Evolutionary conservation across 2,888 invertebrate species (phyloP), one percentile per base, ranked within the genome.

Genomic region (Eupithecia exiguata): DNA sequence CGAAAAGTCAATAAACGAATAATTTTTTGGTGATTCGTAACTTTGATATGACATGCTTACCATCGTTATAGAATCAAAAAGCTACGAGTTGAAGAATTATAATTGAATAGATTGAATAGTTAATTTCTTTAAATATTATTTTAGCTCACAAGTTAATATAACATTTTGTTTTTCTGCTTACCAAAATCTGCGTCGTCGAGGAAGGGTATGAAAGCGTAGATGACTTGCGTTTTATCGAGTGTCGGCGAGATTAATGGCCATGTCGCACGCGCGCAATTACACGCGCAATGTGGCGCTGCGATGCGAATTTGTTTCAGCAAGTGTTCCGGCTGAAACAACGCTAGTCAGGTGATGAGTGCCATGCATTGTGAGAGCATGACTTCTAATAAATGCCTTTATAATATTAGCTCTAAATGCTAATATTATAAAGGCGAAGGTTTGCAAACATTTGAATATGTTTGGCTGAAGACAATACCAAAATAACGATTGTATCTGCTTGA

Each of bases 171-270:
- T 65, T 10, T 65, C 36, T 18, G 36, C 36, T 65, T 53, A 53
- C 53, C 21, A 53, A 53, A 53, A 21, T 53, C 5, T 25, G 14
- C 58, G 58, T 58, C 21, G 12, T 53, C 25, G 25, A 25, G 74
- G 68, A 69, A 74, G 75, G 74, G 72, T 46, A 72, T 65, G 71
- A 70, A 40, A 66, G 66, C 40, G 65, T 38, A 83, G 88, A 89
- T 94, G 94, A 94, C 91, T 93, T 92, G 93, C 94, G 88, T 90
- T 93, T 91, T 92, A 92, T 94, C 91, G 92, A 91, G 91, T 91
- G 92, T 88, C 90, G 86, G 89, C 83, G 93, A 93, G 94, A 94
- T 94, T 94, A 92, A 94, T 94, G 91, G 91, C 88, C 85, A 87
- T 87, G 89, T 87, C 89, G 88, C 88, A 80, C 85, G 89, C 87